Conservation (phyloP, 2,113 vertebrate genomes). For the Pantherophis guttatus region DNA sequence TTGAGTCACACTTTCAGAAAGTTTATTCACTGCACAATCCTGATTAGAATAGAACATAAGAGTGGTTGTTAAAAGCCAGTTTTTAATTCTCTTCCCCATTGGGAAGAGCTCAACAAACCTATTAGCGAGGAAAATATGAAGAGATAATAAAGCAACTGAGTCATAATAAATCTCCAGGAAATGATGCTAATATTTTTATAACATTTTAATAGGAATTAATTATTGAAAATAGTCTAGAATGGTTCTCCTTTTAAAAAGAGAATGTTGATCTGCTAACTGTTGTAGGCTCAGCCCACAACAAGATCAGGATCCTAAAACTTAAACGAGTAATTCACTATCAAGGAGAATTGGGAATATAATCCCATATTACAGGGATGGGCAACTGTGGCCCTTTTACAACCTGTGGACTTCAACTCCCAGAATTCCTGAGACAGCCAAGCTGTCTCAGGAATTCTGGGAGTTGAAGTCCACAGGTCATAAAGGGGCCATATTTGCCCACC, state of each 20-base stretch:
- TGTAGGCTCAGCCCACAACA: neutral
- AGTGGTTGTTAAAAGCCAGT: neutral
- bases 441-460: no score
- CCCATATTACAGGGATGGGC: neutral
- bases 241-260: neutral
- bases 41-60: neutral
- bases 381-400: no score
- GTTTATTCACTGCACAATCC: neutral
- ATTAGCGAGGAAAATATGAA: neutral
- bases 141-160: neutral
- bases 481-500: no score
- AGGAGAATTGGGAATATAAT: neutral
- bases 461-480: no score
- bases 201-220: neutral
- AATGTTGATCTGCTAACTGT: neutral
- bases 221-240: neutral
- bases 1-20: neutral
- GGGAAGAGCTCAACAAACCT: neutral
- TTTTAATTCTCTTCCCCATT: neutral
- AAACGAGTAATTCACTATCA: neutral
- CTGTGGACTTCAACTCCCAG: no score
- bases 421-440: no score
- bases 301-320: neutral
- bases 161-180: neutral
- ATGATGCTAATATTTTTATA: neutral